Conservation (phyloP, 2,888 invertebrate genomes). For the Watsonalla cultraria region DNA sequence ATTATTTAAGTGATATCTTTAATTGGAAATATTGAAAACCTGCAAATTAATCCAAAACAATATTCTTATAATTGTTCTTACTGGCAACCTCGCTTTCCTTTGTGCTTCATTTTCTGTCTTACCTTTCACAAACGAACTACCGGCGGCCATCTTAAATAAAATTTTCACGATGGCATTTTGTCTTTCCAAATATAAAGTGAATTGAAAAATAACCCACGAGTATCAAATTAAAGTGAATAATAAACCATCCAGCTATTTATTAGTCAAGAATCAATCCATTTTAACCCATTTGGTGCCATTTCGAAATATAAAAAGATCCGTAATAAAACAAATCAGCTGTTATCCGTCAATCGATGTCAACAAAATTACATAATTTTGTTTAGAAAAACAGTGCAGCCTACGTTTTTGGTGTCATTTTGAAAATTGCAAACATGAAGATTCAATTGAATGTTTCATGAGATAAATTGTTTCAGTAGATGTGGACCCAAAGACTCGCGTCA, state of each 20-base stretch:
- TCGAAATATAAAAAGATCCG: slow-evolving; percentile 58
- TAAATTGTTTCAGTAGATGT: slow-evolving; percentile 61
- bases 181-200: slow-evolving; percentile 61
- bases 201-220: slow-evolving; percentile 30
- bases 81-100: slow-evolving; percentile 40
- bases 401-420: slow-evolving; percentile 66
- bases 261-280: slow-evolving; percentile 21
- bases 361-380: slow-evolving; percentile 80
- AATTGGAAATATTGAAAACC: too few relatives aligned
- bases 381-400: slow-evolving; percentile 75
- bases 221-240: slow-evolving; percentile 30
- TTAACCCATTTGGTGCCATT: slow-evolving; percentile 21
- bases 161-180: slow-evolving; percentile 56
- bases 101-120: slow-evolving; percentile 3
- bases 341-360: slow-evolving; percentile 80
- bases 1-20: too few relatives aligned
- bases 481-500: slow-evolving; percentile 41
- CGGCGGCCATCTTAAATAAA: slow-evolving; percentile 70
- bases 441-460: slow-evolving; percentile 51
- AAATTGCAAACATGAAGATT: slow-evolving; percentile 64
- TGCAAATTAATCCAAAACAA: too few relatives aligned
- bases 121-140: background rate
- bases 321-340: slow-evolving; percentile 78
- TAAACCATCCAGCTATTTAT: slow-evolving; percentile 41
- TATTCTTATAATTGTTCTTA: slow-evolving; percentile 16